Base-by-base conservation (phyloP, 2,888 invertebrate species). In the Rhingia rostrata region DNA sequence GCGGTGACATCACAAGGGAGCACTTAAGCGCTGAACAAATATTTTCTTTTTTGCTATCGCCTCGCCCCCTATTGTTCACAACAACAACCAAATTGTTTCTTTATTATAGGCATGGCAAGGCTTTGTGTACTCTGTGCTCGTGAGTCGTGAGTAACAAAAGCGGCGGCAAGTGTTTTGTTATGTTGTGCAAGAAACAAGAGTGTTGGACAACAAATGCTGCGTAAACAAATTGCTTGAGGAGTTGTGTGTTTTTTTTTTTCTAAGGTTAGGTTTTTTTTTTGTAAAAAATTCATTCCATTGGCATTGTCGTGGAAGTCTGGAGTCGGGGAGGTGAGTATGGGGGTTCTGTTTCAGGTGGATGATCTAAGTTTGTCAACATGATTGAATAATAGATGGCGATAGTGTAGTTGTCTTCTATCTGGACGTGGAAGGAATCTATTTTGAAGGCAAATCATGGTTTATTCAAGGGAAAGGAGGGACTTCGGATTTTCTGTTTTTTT, bases 121-220 rank as follows among this genome's bases (percentile, higher is more conserved):
- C 63, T 22, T 32, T 63, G 47, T 54, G 56, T 66, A 41, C 41
- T 9, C 22, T 64, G 61, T 22, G 22, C 22, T 33, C 30, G n/a
- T 43, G 70, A 30, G 49, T 33, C 30, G n/a, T 43, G 70, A 30
- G 49, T 39, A 39, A 64, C 70, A 81, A 81, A 63, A 64, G 75
- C 63, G 60, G 43, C 74, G 74, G 69, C 74, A 80, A 80, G 73
- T 84, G 70, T 75, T 80, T 58, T 82, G 64, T 69, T 75, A 43
- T 83, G 41, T 78, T 64, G 69, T 74, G 69, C 63, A 81, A 69
- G 69, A 41, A 7, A 70, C 54, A 78, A 43, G 41, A 67, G 78
- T 83, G 83, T 84, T 61, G 69, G 74, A 80, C 80, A 79, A 74
- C 74, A 84, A 83, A 74, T 79, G 83, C 63, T 69, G 83, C 83